These are phyloP conservation scores for Flabesymbios commensalis DNA, from an alignment of 2,888 invertebrate genomes.

Conservation along the genomic window DNA sequence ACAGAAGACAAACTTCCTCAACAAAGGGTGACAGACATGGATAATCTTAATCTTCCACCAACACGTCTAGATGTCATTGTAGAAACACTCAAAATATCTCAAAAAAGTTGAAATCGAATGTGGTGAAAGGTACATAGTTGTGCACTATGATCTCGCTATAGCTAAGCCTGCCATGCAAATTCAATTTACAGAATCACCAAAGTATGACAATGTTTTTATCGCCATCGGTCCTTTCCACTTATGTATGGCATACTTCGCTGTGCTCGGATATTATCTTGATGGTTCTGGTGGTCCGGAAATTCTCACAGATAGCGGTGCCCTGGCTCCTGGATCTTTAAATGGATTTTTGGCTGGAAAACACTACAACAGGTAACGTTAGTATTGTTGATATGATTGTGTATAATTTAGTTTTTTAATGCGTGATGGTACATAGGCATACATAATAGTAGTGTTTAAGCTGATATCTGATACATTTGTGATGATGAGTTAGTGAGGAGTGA, in stretches of 20 bases:
- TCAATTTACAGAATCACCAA: slow-evolving; percentile 3
- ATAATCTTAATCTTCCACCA: slow-evolving; percentile 23
- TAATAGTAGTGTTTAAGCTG: too few species aligned
- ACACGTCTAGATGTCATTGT: slow-evolving; percentile 28
- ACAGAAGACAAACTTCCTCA: slow-evolving; percentile 20
- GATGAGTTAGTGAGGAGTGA: too few species aligned
- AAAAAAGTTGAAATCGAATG: slow-evolving; percentile 25
- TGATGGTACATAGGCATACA: too few species aligned
- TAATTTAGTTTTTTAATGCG: not conserved
- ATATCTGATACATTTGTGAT: too few species aligned
- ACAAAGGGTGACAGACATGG: slow-evolving; percentile 25
- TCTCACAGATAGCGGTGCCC: slow-evolving; percentile 29
- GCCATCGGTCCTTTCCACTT: slow-evolving; percentile 34
- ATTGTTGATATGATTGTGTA: not conserved
- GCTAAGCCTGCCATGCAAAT: slow-evolving; percentile 10
- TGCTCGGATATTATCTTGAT: slow-evolving; percentile 31
- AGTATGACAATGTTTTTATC: slow-evolving; percentile 13
- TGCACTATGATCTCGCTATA: slow-evolving; percentile 12
- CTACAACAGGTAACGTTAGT: slow-evolving; percentile 15
- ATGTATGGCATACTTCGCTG: slow-evolving; percentile 30
- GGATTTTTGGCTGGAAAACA: slow-evolving; percentile 30
- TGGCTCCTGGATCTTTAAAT: slow-evolving; percentile 32
- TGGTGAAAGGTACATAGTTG: slow-evolving; percentile 5
- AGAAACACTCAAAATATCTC: slow-evolving; percentile 25
- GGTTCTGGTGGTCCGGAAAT: slow-evolving; percentile 32